Evolutionary conservation across 1,140 invertebrate species (phyloP).

Genomic region (Helicoverpa zea): DNA sequence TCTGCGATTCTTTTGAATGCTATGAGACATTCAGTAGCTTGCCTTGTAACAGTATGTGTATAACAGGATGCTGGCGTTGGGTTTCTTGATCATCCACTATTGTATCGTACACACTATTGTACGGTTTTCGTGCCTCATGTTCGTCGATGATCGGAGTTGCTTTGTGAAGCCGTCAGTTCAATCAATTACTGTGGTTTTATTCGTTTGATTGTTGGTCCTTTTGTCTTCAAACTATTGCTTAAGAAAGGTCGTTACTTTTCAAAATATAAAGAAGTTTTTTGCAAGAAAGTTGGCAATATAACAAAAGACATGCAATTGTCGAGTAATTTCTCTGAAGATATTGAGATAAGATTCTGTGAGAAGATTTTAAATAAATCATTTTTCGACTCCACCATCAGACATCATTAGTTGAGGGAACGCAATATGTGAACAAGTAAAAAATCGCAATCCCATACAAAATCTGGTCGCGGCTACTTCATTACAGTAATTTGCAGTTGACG

Average conservation of each 20-base stretch:
- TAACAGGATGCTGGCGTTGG: background rate
- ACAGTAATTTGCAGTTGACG: background rate
- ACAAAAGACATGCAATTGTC: too few species aligned
- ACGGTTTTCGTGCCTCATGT: background rate
- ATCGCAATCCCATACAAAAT: background rate
- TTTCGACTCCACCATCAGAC: background rate
- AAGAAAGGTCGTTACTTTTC: too few species aligned
- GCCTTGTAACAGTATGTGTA: background rate
- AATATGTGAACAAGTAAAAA: background rate
- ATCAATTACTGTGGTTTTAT: too few species aligned
- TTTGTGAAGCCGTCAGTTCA: too few species aligned
- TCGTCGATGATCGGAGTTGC: background rate
- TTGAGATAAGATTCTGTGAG: too few species aligned
- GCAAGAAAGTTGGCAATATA: too few species aligned
- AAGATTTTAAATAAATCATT: background rate
- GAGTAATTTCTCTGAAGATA: too few species aligned
- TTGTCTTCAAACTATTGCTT: too few species aligned
- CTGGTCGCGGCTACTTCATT: background rate
- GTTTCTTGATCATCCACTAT: background rate
- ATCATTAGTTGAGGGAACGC: background rate
- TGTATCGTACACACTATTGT: background rate
- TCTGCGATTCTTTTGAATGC: background rate
- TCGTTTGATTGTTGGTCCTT: too few species aligned
- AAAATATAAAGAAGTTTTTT: too few species aligned
- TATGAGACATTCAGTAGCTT: background rate